Conservation (phyloP, 35 echinoderm and acorn worm genomes). For the Amphiura filiformis region DNA sequence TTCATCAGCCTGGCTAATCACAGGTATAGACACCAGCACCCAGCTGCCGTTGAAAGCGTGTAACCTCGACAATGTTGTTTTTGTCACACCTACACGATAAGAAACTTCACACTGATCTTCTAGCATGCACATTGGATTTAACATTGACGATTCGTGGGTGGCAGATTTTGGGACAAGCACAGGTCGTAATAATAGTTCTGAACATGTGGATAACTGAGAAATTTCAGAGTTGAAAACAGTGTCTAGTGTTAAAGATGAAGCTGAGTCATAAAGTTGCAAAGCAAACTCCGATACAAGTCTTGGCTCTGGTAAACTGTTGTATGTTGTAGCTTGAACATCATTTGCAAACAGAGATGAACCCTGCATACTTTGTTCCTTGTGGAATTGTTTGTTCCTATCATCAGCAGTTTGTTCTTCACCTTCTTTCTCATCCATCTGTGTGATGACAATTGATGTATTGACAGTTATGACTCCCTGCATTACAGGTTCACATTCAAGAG, state of each 20-base stretch:
- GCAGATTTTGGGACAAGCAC: slow-evolving; percentile 64
- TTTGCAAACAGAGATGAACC: no score
- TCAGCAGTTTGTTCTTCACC: neutral
- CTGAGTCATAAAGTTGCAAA: neutral
- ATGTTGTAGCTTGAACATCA: neutral
- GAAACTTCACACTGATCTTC: slow-evolving; percentile 46
- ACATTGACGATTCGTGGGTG: slow-evolving; percentile 31
- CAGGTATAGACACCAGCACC: slow-evolving; percentile 49
- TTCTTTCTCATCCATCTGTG: slow-evolving; percentile 44
- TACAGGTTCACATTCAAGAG: slow-evolving; percentile 88
- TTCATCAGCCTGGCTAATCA: no score
- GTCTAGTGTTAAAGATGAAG: neutral
- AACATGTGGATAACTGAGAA: neutral
- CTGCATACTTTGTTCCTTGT: neutral
- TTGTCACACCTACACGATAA: slow-evolving; percentile 40
- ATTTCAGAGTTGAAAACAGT: neutral
- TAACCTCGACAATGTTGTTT: slow-evolving; percentile 38
- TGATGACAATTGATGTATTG: slow-evolving; percentile 86
- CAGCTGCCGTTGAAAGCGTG: slow-evolving; percentile 76
- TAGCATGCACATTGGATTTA: slow-evolving; percentile 9
- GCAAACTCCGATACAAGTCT: slow-evolving; percentile 41
- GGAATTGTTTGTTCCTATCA: neutral
- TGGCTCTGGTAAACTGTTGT: slow-evolving; percentile 24
- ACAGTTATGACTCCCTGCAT: slow-evolving; percentile 93
- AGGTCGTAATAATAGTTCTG: slow-evolving; percentile 43